phyloP scores from a whole-genome alignment of 2,888 invertebrate species.

The Acrobasis suavella region DNA sequence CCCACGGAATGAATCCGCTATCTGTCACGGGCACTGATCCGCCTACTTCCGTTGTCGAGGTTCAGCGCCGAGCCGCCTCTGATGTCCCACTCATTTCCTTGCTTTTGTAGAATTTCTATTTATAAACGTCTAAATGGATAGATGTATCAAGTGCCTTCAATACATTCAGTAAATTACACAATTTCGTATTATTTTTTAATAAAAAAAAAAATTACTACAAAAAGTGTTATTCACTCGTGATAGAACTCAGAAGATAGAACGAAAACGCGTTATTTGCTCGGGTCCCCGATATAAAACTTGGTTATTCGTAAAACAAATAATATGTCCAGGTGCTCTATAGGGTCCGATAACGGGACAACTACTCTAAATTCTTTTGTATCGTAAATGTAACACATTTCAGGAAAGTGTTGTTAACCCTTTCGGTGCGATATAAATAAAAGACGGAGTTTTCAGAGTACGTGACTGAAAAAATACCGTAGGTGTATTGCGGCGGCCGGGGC shows the following conservation, averaged over 20 bases:
- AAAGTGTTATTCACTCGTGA: background rate
- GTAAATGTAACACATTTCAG: slow-evolving; percentile 29
- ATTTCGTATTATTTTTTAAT: no score
- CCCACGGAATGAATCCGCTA: slow-evolving; percentile 1
- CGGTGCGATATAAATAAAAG: slow-evolving; percentile 47
- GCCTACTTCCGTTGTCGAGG: slow-evolving; percentile 21
- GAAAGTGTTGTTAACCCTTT: slow-evolving; percentile 28
- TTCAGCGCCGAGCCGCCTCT: slow-evolving; percentile 13
- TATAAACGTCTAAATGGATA: background rate
- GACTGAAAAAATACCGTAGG: slow-evolving; percentile 47
- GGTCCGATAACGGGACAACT: slow-evolving; percentile 24
- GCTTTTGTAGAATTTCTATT: slow-evolving; percentile 15
- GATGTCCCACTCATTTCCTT: slow-evolving; percentile 21
- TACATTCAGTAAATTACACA: background rate
- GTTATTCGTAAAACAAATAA: slow-evolving; percentile 23
- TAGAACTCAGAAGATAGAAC: background rate
- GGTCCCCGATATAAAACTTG: slow-evolving; percentile 14
- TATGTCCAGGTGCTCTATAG: slow-evolving; percentile 26
- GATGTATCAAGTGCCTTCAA: slow-evolving; percentile 6
- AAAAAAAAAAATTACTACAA: background rate
- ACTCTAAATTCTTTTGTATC: slow-evolving; percentile 31
- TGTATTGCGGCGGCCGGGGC: slow-evolving; percentile 33
- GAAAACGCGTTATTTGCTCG: slow-evolving; percentile 1
- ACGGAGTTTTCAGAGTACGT: slow-evolving; percentile 44
- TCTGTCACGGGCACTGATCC: slow-evolving; percentile 20